Base-by-base conservation (phyloP, 2,888 invertebrate genomes). In the Amphipoea lucens region DNA sequence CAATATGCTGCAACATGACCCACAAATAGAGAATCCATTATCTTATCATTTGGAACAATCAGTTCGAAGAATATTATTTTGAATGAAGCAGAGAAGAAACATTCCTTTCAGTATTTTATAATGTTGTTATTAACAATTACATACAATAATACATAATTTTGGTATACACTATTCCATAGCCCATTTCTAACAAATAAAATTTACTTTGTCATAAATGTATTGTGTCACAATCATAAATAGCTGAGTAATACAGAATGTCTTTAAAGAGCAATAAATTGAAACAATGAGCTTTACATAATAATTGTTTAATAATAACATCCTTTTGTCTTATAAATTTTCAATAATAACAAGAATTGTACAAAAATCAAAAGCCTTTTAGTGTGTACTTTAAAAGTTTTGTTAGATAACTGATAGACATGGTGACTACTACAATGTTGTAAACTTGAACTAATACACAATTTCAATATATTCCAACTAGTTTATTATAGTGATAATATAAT, bases 141-240 rank as follows among this genome's bases (percentile, higher is more conserved):
- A 78, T 73, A 82, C 42, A 86, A n/a, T 76, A 84, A 85, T 85
- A 86, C 48, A 87, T 66, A 76, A 84, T 86, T 87, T 81, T 85
- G 81, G 85, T 81, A 74, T 83, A 81, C 60, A 78, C 68, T 85
- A 74, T 74, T 79, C 76, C 71, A 88, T 83, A 87, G 81, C 82
- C 78, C 84, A 79, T 40, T 83, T 79, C 65, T 71, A 84, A 86
- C 42, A 83, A 79, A 83, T 85, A 69, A 72, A 69, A 71, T 78
- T 83, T 51, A 66, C 69, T 72, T 77, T 74, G 74, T 81, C 83
- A 89, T 65, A 75, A 75, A 80, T 76, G 60, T 81, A 80, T 76
- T 78, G 60, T 78, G 79, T 77, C 80, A 85, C 65, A 73, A 73
- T 74, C 20, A 66, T 66, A 74, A 40, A 76, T 74, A 83, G n/a